Evolutionary conservation across 1,140 invertebrate species (phyloP), one percentile per base, ranked within the genome.

Genomic region (Cydia fagiglandana): DNA sequence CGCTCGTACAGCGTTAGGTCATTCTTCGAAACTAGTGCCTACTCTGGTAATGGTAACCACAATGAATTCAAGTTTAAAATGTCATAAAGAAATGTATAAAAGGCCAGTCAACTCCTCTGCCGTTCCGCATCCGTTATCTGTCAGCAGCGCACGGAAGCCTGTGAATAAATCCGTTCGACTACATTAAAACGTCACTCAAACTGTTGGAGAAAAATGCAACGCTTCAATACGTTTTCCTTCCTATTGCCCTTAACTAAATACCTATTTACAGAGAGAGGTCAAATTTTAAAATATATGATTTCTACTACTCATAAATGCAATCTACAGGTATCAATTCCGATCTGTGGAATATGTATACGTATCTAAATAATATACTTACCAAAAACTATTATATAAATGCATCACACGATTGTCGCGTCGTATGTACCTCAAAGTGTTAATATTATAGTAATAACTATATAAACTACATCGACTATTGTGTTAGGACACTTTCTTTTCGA

Each of bases 171-270:
- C 66, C 66, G 30, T 70, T 70, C 66, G 66, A 70, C 66, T 70
- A 70, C 66, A 70, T 70, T 70, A 70, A 70, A 70, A 70, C 66
- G 66, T 70, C 66, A 70, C 66, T 70, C 66, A 70, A 38, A 45
- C 30, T 34, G 6, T 70, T 13, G 34, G 66, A 34, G 66, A 17
- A 38, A 70, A 70, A 70, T 70, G 66, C 66, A 70, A 45, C 66
- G 66, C 66, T 38, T 70, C 30, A 70, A 70, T 70, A 70, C 66
- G 34, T 70, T 70, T 45, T 15, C 66, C 66, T 17, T 38, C 30
- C 30, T 41, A 38, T 70, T 70, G 38, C 66, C 66, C 30, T 38
- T 70, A 12, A 20, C 66, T 70, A 24, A 61, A 24, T 61, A n/a
- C n/a, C n/a, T n/a, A 24, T 61, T 61, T 61, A 53, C 17, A 12